phyloP scores from a whole-genome alignment of 2,797 vertebrate genomes.

The Chlorospingus semifuscus region DNA sequence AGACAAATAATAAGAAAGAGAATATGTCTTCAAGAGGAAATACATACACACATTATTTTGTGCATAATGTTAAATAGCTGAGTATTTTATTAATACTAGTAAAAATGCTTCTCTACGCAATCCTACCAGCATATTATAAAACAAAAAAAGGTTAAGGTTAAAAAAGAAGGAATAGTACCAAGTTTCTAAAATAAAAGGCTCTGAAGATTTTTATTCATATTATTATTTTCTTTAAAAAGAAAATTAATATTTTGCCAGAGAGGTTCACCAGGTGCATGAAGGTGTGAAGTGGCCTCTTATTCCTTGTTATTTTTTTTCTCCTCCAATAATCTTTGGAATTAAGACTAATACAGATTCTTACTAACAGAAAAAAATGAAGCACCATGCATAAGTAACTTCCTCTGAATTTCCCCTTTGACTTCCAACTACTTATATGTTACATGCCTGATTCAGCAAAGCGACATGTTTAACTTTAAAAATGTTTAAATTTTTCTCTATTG shows the following conservation, averaged over 20 bases:
- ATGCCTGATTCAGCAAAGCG: neutral
- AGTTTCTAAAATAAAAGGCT: neutral
- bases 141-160: neutral
- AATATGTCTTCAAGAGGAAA: neutral
- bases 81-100: neutral
- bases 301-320: neutral
- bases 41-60: rapidly evolving
- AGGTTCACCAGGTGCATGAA: neutral
- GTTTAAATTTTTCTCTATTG: neutral
- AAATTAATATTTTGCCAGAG: neutral
- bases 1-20: neutral
- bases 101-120: neutral
- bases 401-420: neutral
- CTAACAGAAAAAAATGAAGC: neutral
- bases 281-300: neutral
- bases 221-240: neutral
- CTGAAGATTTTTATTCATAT: neutral
- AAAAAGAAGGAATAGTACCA: neutral
- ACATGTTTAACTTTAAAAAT: neutral
- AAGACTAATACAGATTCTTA: neutral
- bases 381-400: neutral
- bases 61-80: neutral
- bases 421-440: neutral
- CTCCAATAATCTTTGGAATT: neutral
- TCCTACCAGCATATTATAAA: neutral